phyloP scores from a whole-genome alignment of 2,113 vertebrate species.

The Leiothrix lutea region DNA sequence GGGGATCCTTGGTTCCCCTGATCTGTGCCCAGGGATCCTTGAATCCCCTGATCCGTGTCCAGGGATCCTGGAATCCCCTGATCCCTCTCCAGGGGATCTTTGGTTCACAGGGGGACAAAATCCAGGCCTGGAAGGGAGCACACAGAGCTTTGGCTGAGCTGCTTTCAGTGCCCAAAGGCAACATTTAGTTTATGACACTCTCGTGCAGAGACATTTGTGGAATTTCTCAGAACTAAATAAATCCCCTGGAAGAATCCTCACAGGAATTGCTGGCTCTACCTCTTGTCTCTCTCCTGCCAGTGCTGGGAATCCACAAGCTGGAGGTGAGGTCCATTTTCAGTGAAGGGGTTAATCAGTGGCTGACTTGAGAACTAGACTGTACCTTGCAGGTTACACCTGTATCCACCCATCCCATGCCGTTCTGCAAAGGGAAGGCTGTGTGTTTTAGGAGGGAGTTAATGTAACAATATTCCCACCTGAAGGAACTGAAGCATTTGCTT shows the following conservation, averaged over 20 bases:
- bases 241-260: neutral
- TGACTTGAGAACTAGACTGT: fast-evolving
- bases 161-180: neutral
- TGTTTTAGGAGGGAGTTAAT: fast-evolving
- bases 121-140: neutral
- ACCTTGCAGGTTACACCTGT: neutral
- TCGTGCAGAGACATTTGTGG: neutral
- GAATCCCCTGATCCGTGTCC: neutral
- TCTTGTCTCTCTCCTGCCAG: neutral
- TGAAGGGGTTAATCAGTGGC: neutral
- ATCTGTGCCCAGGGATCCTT: too few relatives aligned
- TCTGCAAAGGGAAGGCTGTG: neutral
- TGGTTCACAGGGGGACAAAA: too few relatives aligned
- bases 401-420: neutral
- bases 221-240: neutral
- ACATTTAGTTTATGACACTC: too few relatives aligned
- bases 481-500: neutral
- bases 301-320: neutral
- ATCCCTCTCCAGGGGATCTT: neutral
- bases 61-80: neutral
- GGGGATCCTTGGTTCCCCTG: neutral
- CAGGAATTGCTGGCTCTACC: neutral
- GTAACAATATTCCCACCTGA: neutral
- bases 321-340: neutral
- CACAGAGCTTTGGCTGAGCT: neutral